phyloP scores from a whole-genome alignment of 2,888 invertebrate species.

The Lasius platythorax region DNA sequence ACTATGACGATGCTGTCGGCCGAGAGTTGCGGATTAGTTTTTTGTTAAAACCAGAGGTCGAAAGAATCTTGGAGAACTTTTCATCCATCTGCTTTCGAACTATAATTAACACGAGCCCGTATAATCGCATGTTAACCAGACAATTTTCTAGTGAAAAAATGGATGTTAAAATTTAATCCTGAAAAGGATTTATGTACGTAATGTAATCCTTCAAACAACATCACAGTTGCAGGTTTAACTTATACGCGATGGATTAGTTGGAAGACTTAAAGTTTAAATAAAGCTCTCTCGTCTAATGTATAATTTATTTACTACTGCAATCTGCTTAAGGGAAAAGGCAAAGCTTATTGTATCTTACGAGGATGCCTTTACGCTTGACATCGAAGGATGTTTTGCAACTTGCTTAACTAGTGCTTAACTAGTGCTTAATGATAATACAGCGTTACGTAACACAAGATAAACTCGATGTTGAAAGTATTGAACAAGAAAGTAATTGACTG shows the following conservation, averaged over 20 bases:
- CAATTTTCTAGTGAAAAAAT: slow-evolving; percentile 21
- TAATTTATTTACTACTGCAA: slow-evolving; percentile 65
- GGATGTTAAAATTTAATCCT: slow-evolving; percentile 14
- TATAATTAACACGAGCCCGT: slow-evolving; percentile 19
- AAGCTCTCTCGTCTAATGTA: slow-evolving; percentile 58
- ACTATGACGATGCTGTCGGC: not conserved
- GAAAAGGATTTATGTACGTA: slow-evolving; percentile 28
- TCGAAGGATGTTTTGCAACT: not conserved
- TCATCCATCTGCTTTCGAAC: not conserved
- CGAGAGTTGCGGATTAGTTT: not conserved
- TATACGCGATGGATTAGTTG: slow-evolving; percentile 58
- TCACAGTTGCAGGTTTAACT: slow-evolving; percentile 60
- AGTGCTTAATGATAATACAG: not conserved
- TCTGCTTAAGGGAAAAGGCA: slow-evolving; percentile 20
- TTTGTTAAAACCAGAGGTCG: not conserved
- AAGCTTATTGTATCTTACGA: slow-evolving; percentile 19
- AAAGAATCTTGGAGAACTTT: slow-evolving; percentile 32
- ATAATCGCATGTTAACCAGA: not conserved
- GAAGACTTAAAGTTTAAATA: slow-evolving; percentile 63
- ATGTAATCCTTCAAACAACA: slow-evolving; percentile 56
- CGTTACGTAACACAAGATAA: not conserved
- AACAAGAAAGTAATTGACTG: not conserved
- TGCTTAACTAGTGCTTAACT: not conserved
- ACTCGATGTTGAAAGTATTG: not conserved
- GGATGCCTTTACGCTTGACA: not conserved